These are phyloP conservation scores for Siphonodentalium dalli DNA, from an alignment of 2,888 invertebrate genomes.

Conservation along the genomic window DNA sequence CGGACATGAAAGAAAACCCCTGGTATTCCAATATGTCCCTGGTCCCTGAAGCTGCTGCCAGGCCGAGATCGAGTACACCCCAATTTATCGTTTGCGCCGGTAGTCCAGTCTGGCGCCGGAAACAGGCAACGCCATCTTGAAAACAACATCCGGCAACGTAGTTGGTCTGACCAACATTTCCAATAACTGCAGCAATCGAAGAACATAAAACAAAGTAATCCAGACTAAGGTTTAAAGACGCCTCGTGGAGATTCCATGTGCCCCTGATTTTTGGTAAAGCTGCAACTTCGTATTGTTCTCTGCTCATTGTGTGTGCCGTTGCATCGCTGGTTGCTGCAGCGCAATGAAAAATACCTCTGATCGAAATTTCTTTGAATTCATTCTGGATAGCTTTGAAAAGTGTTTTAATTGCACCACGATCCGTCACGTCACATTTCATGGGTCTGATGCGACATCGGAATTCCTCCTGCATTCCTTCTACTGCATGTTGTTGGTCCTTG, in stretches of 20 bases:
- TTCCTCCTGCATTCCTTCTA: constrained; percentile 18
- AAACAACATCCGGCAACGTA: constrained; percentile 44
- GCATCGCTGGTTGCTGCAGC: constrained; percentile 32
- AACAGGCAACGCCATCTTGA: constrained; percentile 35
- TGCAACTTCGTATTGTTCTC: constrained; percentile 19
- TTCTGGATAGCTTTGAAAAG: constrained; percentile 18
- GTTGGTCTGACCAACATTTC: constrained; percentile 41
- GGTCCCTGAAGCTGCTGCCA: constrained; percentile 19
- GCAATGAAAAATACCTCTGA: constrained; percentile 39
- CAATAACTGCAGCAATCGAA: constrained; percentile 36
- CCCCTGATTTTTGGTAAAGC: constrained; percentile 33
- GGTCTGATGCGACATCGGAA: constrained; percentile 26
- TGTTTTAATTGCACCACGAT: constrained; percentile 25
- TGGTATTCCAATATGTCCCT: constrained; percentile 8
- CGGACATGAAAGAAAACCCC: constrained; percentile 17
- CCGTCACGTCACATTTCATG: constrained; percentile 34
- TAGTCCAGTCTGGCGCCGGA: constrained; percentile 27
- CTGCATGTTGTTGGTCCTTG: constrained; percentile 16
- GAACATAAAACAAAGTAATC: constrained; percentile 47
- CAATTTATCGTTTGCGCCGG: constrained; percentile 43
- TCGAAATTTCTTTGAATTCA: constrained; percentile 1
- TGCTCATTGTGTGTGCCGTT: constrained; percentile 17
- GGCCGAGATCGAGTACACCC: constrained; percentile 38
- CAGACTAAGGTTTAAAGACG: constrained; percentile 23
- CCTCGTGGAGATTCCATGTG: constrained; percentile 39